A percentile compares a stretch with the other conserved stretches of the same genome.
Conservation (phyloP, 2,797 vertebrate genomes). For the Adrianichthys oophorus region DNA sequence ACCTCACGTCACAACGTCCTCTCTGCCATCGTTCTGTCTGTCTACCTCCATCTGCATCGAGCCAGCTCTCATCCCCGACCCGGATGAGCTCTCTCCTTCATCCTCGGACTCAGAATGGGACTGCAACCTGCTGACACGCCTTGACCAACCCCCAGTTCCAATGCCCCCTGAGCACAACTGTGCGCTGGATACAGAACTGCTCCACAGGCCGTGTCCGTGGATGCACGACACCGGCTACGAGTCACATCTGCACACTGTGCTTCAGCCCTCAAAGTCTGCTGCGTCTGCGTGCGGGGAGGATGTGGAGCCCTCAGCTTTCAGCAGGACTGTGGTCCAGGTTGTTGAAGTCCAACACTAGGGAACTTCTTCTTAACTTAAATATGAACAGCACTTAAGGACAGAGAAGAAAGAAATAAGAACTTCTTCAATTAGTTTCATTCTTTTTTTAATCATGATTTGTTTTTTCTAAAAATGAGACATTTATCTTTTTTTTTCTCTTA, state of each 20-base stretch:
- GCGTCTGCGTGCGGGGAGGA: constrained; percentile 46
- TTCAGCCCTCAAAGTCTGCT: constrained; percentile 37
- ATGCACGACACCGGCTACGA: constrained; percentile 69
- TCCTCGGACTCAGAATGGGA: constrained; percentile 75
- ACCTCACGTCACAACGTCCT: constrained; percentile 10
- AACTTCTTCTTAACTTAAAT: background rate
- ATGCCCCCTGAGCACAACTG: background rate
- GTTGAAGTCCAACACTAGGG: constrained; percentile 68
- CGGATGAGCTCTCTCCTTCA: constrained; percentile 40
- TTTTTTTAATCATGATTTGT: too few species aligned
- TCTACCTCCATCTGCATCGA: constrained; percentile 66
- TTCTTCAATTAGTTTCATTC: too few species aligned
- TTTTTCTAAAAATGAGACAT: constrained; percentile 15
- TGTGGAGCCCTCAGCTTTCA: constrained; percentile 36
- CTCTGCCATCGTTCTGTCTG: constrained; percentile 42
- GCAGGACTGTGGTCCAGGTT: constrained; percentile 56
- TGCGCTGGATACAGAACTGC: constrained; percentile 60
- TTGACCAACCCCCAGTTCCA: background rate
- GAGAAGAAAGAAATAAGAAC: constrained; percentile 28
- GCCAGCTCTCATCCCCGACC: constrained; percentile 47
- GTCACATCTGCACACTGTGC: constrained; percentile 67
- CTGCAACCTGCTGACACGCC: constrained; percentile 64
- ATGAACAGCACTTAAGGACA: constrained; percentile 12
- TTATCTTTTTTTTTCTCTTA: constrained; percentile 16
- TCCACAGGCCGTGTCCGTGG: constrained; percentile 65